A percentile compares a stretch with the other conserved stretches of the same genome.
Evolutionary conservation across 2,888 invertebrate genomes (phyloP).

Genomic region (Eupeodes luniger): DNA sequence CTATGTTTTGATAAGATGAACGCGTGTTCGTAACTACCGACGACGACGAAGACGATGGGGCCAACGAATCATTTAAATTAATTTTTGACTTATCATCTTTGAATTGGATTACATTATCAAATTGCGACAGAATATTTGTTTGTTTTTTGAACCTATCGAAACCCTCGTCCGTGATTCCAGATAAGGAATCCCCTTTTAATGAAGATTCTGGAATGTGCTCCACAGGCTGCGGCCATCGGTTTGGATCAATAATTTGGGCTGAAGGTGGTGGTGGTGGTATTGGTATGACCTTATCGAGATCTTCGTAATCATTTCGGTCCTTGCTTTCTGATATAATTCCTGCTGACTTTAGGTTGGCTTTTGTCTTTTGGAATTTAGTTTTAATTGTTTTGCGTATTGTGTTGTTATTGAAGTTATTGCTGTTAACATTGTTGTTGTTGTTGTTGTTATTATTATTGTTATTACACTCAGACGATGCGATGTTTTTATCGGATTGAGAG

Average conservation of each 20-base stretch:
- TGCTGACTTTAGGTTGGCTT: constrained; percentile 48
- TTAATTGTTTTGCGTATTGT: constrained; percentile 54
- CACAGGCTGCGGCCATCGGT: constrained; percentile 1
- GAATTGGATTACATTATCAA: constrained; percentile 49
- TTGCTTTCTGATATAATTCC: constrained; percentile 39
- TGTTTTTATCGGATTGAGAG: constrained; percentile 3
- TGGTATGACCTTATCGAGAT: constrained; percentile 76
- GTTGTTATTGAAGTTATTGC: constrained; percentile 32
- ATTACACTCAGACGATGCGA: not conserved
- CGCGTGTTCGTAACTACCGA: constrained; percentile 42
- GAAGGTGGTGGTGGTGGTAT: constrained; percentile 47
- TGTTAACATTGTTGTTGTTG: too few relatives aligned
- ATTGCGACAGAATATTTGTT: constrained; percentile 22
- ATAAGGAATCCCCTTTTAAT: constrained; percentile 24
- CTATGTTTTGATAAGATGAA: constrained; percentile 26
- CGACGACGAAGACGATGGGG: constrained; percentile 28
- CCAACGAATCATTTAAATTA: constrained; percentile 67
- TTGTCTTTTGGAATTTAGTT: constrained; percentile 54
- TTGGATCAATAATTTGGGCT: constrained; percentile 34
- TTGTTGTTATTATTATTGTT: constrained; percentile 24
- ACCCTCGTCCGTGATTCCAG: constrained; percentile 16
- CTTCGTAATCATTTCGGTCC: constrained; percentile 76
- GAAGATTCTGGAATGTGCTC: constrained; percentile 16
- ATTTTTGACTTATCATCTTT: constrained; percentile 65
- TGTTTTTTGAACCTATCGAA: constrained; percentile 36